Evolutionary conservation across 2,888 invertebrate genomes (phyloP).

Genomic region (Drosophila bunnanda): DNA sequence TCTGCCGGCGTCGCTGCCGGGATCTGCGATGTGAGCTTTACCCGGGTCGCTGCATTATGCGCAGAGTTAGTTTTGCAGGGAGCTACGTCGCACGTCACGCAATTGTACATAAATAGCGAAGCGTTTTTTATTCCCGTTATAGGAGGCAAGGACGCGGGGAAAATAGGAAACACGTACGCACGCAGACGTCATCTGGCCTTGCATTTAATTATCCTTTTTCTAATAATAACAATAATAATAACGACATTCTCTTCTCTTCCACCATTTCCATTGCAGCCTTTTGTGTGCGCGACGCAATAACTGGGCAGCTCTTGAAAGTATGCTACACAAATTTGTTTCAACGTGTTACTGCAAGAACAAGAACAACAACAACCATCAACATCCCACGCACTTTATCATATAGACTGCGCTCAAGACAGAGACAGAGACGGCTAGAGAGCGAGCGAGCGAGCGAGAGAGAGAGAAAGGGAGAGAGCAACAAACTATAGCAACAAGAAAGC

Average conservation of each 20-base stretch:
- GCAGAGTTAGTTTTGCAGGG: constrained; percentile 81
- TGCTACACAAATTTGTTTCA: constrained; percentile 64
- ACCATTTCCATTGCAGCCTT: constrained; percentile 62
- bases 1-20: constrained; percentile 20
- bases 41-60: constrained; percentile 79
- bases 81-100: constrained; percentile 72
- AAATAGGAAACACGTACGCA: constrained; percentile 4
- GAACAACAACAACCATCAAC: constrained; percentile 25
- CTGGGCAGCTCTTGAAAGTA: constrained; percentile 70
- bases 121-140: constrained; percentile 1
- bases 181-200: constrained; percentile 12
- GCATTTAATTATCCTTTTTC: constrained; percentile 27
- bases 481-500: constrained; percentile 24
- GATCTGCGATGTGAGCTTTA: constrained; percentile 62
- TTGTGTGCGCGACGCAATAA: constrained; percentile 62
- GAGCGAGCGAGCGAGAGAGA: constrained; percentile 10
- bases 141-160: constrained; percentile 5
- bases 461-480: constrained; percentile 5
- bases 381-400: constrained; percentile 29
- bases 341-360: constrained; percentile 57
- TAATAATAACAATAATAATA: background rate
- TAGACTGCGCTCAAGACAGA: constrained; percentile 25
- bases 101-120: constrained; percentile 29
- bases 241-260: background rate
- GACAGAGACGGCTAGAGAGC: constrained; percentile 13